Evolutionary conservation across 2,888 invertebrate genomes (phyloP).

Genomic region (Xanthia togata): DNA sequence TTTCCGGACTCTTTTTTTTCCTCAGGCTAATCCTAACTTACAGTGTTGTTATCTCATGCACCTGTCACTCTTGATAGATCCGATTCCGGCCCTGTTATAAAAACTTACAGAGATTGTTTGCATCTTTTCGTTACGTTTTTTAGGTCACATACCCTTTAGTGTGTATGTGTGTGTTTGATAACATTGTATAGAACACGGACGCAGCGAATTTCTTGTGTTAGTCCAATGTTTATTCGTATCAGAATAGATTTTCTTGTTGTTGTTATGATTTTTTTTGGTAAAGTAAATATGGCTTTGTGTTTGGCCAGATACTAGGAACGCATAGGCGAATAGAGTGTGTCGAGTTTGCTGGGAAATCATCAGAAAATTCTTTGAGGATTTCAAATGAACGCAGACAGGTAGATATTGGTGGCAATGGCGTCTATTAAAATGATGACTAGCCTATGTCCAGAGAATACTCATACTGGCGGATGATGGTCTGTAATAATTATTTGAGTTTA

Average conservation of each 20-base stretch:
- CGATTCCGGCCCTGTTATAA: constrained; percentile 81
- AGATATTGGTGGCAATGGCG: not conserved
- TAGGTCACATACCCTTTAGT: constrained; percentile 81
- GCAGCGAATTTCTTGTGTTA: constrained; percentile 59
- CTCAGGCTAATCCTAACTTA: not conserved
- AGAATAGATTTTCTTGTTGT: constrained; percentile 54
- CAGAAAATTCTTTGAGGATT: not conserved
- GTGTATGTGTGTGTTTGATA: constrained; percentile 70
- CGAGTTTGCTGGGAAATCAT: not conserved
- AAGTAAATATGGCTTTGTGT: not conserved
- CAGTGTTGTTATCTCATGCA: constrained; percentile 28
- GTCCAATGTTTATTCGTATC: constrained; percentile 44
- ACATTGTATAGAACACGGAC: constrained; percentile 51
- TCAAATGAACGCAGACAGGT: not conserved
- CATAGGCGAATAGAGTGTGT: not conserved
- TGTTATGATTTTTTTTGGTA: constrained; percentile 55
- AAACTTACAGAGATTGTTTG: constrained; percentile 89
- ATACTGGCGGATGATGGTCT: not conserved
- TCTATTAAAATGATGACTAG: not conserved
- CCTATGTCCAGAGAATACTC: not conserved
- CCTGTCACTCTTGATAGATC: constrained; percentile 24
- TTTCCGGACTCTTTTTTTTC: not conserved
- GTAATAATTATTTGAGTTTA: not conserved
- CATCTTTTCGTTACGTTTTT: constrained; percentile 88
- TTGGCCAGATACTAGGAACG: constrained; percentile 18